phyloP scores from a whole-genome alignment of 2,113 vertebrate genomes.

The Oophaga pumilio region DNA sequence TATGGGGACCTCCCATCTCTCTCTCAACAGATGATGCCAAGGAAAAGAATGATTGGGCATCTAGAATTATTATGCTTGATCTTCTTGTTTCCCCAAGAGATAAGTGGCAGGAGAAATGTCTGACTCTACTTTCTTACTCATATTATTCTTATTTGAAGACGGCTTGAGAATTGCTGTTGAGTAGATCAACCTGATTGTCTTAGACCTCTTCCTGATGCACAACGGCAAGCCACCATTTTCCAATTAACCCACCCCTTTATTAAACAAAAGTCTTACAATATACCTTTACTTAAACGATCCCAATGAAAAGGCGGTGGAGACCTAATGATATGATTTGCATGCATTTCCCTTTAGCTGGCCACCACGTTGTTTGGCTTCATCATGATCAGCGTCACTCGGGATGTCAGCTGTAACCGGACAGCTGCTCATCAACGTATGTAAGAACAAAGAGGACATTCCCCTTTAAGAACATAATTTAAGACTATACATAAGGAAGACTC shows the following conservation, averaged over 20 bases:
- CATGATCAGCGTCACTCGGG: background rate
- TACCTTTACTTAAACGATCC: background rate
- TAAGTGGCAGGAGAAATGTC: background rate
- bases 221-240: background rate
- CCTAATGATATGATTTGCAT: background rate
- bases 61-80: too few relatives aligned
- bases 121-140: background rate
- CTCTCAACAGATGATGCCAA: too few relatives aligned
- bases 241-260: background rate
- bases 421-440: background rate
- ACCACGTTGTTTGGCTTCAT: background rate
- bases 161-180: background rate
- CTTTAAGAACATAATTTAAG: background rate
- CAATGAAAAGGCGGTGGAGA: background rate
- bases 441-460: background rate
- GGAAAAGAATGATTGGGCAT: too few relatives aligned
- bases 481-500: background rate
- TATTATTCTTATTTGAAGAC: background rate
- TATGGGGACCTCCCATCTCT: too few relatives aligned
- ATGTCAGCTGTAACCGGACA: background rate
- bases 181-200: background rate
- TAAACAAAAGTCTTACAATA: background rate
- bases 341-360: background rate
- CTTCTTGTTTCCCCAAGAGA: too few relatives aligned
- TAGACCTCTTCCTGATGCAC: background rate